Evolutionary conservation across 2,888 invertebrate genomes (phyloP), one percentile per base, ranked within the genome.

Genomic region (Liodrosophila aerea): DNA sequence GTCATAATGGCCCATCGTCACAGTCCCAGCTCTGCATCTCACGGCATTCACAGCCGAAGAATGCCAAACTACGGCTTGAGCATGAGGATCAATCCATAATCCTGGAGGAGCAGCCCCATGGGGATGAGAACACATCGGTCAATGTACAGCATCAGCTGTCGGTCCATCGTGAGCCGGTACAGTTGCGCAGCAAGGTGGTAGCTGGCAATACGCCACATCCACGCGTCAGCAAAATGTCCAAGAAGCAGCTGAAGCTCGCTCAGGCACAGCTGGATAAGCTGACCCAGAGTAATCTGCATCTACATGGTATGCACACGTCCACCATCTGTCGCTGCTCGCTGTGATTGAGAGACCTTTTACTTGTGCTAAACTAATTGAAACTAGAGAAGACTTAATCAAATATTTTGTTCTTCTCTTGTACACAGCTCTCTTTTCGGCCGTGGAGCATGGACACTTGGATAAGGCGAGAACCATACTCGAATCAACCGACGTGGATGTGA

Each of bases 361-460:
- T 22, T 18, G 7, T 7, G 15, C 2, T 15, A 1, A 15, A 9
- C 3, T 15, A 9, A 4, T 7, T 36, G 7, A 1, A 8, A 29
- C 27, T 7, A 7, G 2, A 5, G 3, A 5, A 22, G 5, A 22
- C 3, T 22, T 22, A 33, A 39, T 27, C 2, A 2, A 12, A 8
- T 9, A 8, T 30, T 9, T 29, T 11, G 4, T 37, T 37, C 8
- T 2, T 9, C 2, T 33, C 33, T 7, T 4, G 3, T n/a, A 2
- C 33, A n/a, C 93, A 98, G 98, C 97, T 50, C 92, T 98, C 43
- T 97, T 98, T 89, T 95, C 96, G 31, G 98, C 98, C 4, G 97
- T 98, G 31, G 98, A 98, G 91, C 96, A 98, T 91, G 97, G 97
- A 49, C 97, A 98, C 89, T 91, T 97, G 85, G 98, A 98, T 86